Base-by-base conservation (phyloP, 2,113 vertebrate genomes). In the Galbula dea region DNA sequence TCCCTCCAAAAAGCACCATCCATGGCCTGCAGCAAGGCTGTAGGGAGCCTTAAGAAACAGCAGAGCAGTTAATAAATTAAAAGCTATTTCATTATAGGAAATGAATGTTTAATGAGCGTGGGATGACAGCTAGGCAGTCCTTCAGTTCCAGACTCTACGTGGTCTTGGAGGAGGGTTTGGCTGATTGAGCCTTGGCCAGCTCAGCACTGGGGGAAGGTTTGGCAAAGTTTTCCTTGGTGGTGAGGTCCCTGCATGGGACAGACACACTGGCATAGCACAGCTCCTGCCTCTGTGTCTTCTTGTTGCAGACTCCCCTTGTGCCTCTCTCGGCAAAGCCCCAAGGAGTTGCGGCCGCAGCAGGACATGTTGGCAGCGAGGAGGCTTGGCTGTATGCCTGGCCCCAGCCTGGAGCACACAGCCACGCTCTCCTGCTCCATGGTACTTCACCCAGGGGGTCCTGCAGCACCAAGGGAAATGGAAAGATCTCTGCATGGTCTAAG, bases 81-180 rank as follows among this genome's bases (percentile, higher is more conserved):
- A 95, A 96, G 96, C 92, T 57, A 83, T 94, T 96, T 96, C 90
- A 96, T 96, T 96, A 93, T 83, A 74, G 92, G 67, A 88, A 86
- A 95, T 96, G 72, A 96, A 96, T 96, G 92, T 96, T 95, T 96
- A 96, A 96, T 96, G 96, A 96, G 83, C 0, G 2, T 94, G 92
- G 90, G 92, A 95, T 94, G 95, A 96, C 48, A 67, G 94, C 92
- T 93, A 93, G 96, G 88, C 85, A 81, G 85, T 15, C 59, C 55
- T 85, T 95, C 1, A 0, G 82, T 89, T 89, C 67, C 76, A 91
- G 57, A 72, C 63, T 77, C 30, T 69, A 24, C 0, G 3, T 4
- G 26, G 52, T 79, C 87, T 36, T 59, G 68, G 67, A 88, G 82
- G 62, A 95, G 46, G 41, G 67, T 66, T 96, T 79, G 59, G 91